Base-by-base conservation (phyloP, 2,797 vertebrate species). In the Lutjanus argentimaculatus region DNA sequence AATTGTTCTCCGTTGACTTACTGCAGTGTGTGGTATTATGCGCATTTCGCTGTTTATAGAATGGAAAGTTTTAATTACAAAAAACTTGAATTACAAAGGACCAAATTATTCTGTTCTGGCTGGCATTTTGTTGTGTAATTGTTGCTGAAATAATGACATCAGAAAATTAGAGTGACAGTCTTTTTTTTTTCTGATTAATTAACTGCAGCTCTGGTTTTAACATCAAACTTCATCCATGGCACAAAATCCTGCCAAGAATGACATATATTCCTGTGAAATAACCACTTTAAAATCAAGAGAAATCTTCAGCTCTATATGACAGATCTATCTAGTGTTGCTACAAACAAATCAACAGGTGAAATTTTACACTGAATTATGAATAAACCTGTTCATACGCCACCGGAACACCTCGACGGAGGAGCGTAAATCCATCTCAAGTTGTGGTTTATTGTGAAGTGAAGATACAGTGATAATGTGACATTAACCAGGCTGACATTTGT, bases 331-430 rank as follows among this genome's bases (percentile, higher is more conserved):
- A 10, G 14, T 67, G 21, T 15, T 25, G 22, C 64, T 36, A 13
- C 65, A n/a, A 4, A 19, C n/a, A 2, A 71, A 80, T 66, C 67
- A 85, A 78, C 77, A 75, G 70, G 74, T 80, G 57, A 56, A 40
- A 57, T 53, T 42, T 53, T 7, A 57, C 71, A 15, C 25, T 30
- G 16, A 71, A 71, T 15, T 40, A 45, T 13, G 8, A 68, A 56
- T 55, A 49, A 49, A 72, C 67, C 30, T 46, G 30, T 57, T 79
- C 2, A 40, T 16, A 17, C 12, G 2, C 51, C 49, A 17, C 75
- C 6, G 2, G 25, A 68, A 67, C 57, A 42, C 43, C 48, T 46
- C 6, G 8, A 52, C 53, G 62, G 42, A 48, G n/a, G 63, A 21
- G 72, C 51, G 68, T 46, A 52, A 72, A 69, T 22, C 36, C 16